These are phyloP conservation scores for Acrocephalus kingi DNA, from an alignment of 2,113 vertebrate species.

Conservation along the genomic window DNA sequence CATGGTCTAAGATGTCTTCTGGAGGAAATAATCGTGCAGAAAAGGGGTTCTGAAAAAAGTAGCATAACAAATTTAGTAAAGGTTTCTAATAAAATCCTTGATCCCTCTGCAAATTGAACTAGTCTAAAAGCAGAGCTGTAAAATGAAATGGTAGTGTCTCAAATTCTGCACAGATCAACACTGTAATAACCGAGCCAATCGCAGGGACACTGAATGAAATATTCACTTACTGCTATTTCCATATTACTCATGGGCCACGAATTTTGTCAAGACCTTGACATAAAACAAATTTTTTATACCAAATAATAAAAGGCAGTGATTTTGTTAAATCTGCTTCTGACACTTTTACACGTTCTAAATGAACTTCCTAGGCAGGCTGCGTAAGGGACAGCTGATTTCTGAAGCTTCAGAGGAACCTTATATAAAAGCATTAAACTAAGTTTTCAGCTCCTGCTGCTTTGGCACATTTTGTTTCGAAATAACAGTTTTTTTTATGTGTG, in stretches of 20 bases:
- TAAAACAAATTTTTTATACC: background rate
- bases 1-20: background rate
- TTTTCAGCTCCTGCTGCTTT: background rate
- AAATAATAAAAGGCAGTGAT: background rate
- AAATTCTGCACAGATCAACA: background rate
- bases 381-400: background rate
- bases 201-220: background rate
- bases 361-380: background rate
- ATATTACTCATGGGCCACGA: fast-evolving
- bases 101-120: background rate
- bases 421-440: too few relatives aligned
- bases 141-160: background rate
- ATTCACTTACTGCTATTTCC: background rate
- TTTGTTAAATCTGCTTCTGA: background rate
- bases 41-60: background rate
- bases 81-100: background rate
- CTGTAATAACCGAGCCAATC: background rate
- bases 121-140: background rate
- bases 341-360: background rate
- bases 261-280: background rate
- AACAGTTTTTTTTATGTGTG: background rate
- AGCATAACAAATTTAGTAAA: background rate
- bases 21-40: background rate
- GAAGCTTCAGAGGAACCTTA: background rate
- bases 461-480: background rate